Percentiles rank a stretch among this genome's conserved stretches.
phyloP scores from a whole-genome alignment of 2,797 vertebrate genomes.

The Hippocampus kuda region DNA sequence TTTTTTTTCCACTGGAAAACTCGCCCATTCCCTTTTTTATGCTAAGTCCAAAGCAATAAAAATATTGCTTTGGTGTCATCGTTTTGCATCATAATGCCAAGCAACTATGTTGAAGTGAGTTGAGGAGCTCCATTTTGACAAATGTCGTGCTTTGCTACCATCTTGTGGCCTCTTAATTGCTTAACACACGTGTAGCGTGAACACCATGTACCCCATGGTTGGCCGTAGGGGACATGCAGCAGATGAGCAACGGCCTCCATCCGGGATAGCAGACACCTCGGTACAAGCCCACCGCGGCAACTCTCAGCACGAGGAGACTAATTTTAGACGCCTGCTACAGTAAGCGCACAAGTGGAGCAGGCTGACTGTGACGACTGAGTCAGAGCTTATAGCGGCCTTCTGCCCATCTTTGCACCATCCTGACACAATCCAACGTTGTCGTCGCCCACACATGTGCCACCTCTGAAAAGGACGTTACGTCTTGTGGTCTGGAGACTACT shows the following conservation, averaged over 20 bases:
- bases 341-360: slow-evolving; percentile 41
- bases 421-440: slow-evolving; percentile 43
- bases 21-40: no score
- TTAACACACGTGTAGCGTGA: background rate
- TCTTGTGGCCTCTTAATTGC: background rate
- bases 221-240: background rate
- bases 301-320: slow-evolving; percentile 12
- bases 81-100: background rate
- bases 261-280: background rate
- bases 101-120: background rate
- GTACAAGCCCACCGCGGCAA: slow-evolving; percentile 10
- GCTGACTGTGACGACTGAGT: slow-evolving; percentile 56
- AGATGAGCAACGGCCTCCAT: background rate
- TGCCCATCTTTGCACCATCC: slow-evolving; percentile 59
- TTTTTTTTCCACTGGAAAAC: no score
- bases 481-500: no score
- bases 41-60: background rate
- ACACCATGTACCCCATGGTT: background rate
- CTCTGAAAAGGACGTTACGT: no score
- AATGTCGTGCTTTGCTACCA: background rate
- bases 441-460: slow-evolving; percentile 24
- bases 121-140: background rate
- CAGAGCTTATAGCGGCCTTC: slow-evolving; percentile 55
- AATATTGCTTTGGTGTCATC: background rate
- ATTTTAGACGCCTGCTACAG: slow-evolving; percentile 49